Base-by-base conservation (phyloP, 2,888 invertebrate genomes). In the Eupeodes latifasciatus region DNA sequence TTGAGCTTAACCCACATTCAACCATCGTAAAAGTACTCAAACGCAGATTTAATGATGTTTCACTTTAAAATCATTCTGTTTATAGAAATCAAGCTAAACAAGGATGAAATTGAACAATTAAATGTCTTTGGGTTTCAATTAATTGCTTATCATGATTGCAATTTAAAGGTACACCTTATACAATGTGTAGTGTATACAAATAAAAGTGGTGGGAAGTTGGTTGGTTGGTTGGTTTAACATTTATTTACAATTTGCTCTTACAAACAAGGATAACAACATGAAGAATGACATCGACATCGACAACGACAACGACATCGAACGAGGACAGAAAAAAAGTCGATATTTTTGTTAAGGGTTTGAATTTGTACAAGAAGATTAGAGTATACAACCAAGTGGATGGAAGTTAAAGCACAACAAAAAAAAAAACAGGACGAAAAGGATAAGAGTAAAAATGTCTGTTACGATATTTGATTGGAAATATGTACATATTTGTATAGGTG, bases 121-220 rank as follows among this genome's bases (percentile, higher is more conserved):
- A 85, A 59, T 61, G 76, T 59, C 9, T 77, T 9, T 61, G 77
- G 77, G 59, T 72, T 77, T 81, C 85, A 81, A 72, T 85, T 77
- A 85, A 85, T 85, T 85, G 85, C 77, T 81, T 85, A 85, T 85
- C 76, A 85, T 44, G 53, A 67, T 72, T 72, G 72, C 59, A 72
- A 51, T 64, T 66, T 19, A 76, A 81, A 44, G 67, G 55, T 55
- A 67, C 59, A 66, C 66, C 59, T 9, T 9, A 47, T 6, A 14
- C 27, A 2, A 2, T 27, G 27, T 27, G 27, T 27, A 27, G 27
- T 49, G 62, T n/a, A 44, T 16, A 40, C 40, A 40, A 40, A 40
- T 40, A 2, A 64, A 11, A 16, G 40, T 49, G 64, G 12, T 12
- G 40, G 59, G 12, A 66, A 12, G 55, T 51, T 36, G 14, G 14